These are phyloP conservation scores for Nothoprocta perdicaria DNA, from an alignment of 2,113 vertebrate genomes.

Conservation along the genomic window DNA sequence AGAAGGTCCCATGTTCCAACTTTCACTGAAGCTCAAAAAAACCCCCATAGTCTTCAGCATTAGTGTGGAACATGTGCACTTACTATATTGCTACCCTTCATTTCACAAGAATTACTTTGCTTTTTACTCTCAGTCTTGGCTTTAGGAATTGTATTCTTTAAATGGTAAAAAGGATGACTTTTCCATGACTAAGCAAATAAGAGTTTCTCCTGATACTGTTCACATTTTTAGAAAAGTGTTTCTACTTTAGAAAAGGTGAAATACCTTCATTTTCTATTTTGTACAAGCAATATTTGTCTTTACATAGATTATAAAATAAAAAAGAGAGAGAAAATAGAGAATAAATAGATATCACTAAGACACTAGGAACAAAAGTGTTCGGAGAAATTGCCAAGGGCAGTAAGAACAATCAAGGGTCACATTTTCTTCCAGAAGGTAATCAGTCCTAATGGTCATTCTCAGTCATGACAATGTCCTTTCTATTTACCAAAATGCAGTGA, in stretches of 20 bases:
- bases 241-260: not conserved
- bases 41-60: not conserved
- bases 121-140: not conserved
- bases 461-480: not conserved
- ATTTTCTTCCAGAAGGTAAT: not conserved
- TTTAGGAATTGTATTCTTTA: not conserved
- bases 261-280: not conserved
- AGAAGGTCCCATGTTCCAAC: not conserved
- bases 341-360: not conserved
- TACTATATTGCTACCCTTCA: fast-evolving
- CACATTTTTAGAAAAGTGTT: not conserved
- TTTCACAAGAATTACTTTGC: not conserved
- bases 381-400: not conserved
- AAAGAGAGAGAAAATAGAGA: not conserved
- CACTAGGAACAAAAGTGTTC: not conserved
- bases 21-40: not conserved
- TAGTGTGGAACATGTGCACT: fast-evolving
- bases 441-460: not conserved
- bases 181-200: not conserved
- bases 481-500: not conserved
- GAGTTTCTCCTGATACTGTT: not conserved
- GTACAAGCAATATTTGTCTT: not conserved
- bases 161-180: not conserved
- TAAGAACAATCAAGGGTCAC: not conserved
- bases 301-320: not conserved